Evolutionary conservation across 1,140 invertebrate species (phyloP), one percentile per base, ranked within the genome.

Genomic region (Drosophila eugracilis): DNA sequence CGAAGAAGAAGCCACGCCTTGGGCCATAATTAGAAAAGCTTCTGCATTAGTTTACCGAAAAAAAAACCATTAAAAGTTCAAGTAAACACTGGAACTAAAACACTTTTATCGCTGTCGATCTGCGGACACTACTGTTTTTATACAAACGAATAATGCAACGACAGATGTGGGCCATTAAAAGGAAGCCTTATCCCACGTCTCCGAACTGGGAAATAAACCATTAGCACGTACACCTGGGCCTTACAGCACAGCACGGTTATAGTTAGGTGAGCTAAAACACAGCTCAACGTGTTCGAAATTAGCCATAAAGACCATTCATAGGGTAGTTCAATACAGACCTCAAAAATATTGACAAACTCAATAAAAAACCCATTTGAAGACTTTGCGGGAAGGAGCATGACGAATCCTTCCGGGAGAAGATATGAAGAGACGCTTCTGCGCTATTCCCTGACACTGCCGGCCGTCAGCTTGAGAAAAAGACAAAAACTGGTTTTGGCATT

Each of bases 401-500:
- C 22, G 7, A 32, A 5, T 22, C 17, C 14, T 17, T 14, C 7
- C 65, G 47, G 45, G 44, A 53, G 32, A 45, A 14, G 10, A n/a
- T 19, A 15, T 28, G 30, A 39, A 52, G 34, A 39, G 63, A 48
- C 21, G 15, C 55, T 62, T 79, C 70, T 59, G 58, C 45, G 78
- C 72, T 81, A 81, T 84, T 83, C 75, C 78, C 78, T 50, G 63
- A 57, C 42, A 14, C 15, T 5, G 22, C n/a, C 14, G 14, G 42
- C 22, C 42, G 22, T 45, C 62, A 22, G 28, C 47, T 69, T 66
- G 37, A 36, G 54, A 55, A 52, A 50, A 28, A 42, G 28, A 39
- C 42, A 39, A 19, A 77, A 83, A 83, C 79, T 78, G 74, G 78
- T 78, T 83, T 83, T 83, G 75, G 39, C 78, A 81, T 83, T 81